Percentiles rank a stretch among this genome's conserved stretches.
phyloP scores from a whole-genome alignment of 2,113 vertebrate genomes.

The Hemibagrus wyckioides region DNA sequence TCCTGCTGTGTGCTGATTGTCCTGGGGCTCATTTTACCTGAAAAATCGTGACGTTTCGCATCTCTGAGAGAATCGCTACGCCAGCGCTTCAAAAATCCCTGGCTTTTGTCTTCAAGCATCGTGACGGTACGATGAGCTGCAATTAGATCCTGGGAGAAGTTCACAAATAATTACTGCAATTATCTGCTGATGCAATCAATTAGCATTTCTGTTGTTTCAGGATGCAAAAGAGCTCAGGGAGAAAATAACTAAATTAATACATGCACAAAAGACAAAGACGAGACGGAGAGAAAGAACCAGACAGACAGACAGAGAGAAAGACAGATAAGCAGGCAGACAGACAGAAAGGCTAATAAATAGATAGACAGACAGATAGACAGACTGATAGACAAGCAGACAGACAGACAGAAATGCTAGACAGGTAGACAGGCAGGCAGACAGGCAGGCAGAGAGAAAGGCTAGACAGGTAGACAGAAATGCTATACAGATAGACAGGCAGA shows the following conservation, averaged over 20 bases:
- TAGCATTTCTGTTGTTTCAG: conserved; percentile 71
- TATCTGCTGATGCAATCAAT: conserved; percentile 60
- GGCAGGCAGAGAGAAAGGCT: too few relatives aligned
- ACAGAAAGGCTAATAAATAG: not conserved
- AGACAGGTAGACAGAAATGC: not conserved
- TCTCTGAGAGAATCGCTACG: conserved; percentile 64
- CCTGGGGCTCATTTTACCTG: not conserved
- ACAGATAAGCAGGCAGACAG: not conserved
- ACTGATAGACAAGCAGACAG: not conserved
- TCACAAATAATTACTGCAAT: conserved; percentile 72
- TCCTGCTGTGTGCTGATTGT: not conserved
- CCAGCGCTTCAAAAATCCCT: conserved; percentile 52
- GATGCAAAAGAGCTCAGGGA: conserved; percentile 54
- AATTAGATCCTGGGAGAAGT: conserved; percentile 69
- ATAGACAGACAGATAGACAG: conserved; percentile 13
- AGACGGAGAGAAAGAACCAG: not conserved
- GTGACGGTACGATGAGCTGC: conserved; percentile 64
- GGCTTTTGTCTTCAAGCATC: conserved; percentile 57
- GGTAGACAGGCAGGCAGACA: not conserved
- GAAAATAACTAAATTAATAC: not conserved
- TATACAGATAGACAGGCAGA: not conserved
- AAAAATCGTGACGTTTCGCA: conserved; percentile 35
- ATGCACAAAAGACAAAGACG: not conserved
- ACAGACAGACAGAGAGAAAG: not conserved
- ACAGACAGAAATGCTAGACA: not conserved